Percentiles rank a stretch among this genome's conserved stretches.
Conservation (phyloP, 35 echinoderm and acorn worm genomes). For the Diadema setosum region DNA sequence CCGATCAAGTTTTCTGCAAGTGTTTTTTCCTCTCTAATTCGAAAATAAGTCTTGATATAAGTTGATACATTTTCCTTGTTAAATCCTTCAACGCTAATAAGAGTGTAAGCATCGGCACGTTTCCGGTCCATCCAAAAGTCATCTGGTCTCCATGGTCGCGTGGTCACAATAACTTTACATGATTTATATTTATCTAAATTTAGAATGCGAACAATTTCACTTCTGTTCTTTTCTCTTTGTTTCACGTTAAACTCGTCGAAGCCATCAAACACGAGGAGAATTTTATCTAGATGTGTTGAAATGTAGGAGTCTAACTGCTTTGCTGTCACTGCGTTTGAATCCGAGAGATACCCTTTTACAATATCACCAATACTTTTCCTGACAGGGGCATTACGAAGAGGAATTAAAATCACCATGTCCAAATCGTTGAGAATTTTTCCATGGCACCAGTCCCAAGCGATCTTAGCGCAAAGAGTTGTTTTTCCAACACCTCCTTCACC, state of each 20-base stretch:
- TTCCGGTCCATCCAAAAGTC: background rate
- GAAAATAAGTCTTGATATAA: background rate
- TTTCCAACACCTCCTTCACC: no score
- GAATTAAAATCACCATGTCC: background rate
- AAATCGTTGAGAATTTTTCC: background rate
- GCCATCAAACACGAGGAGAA: background rate
- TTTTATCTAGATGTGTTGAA: background rate
- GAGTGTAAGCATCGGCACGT: background rate
- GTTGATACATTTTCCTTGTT: background rate
- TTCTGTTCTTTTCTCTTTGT: no score
- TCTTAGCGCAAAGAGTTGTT: no score
- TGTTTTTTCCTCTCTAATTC: background rate
- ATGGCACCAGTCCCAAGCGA: background rate
- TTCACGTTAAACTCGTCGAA: no score
- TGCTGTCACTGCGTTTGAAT: background rate
- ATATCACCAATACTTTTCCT: background rate
- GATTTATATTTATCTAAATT: background rate
- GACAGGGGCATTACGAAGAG: background rate
- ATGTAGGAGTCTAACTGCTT: background rate
- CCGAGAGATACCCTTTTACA: background rate
- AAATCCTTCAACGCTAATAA: background rate
- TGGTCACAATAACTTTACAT: background rate
- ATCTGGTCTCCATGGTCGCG: background rate
- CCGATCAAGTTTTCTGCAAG: background rate
- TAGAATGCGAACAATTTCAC: background rate